Conservation (phyloP, 1,140 invertebrate genomes). For the Eueides isabella region DNA sequence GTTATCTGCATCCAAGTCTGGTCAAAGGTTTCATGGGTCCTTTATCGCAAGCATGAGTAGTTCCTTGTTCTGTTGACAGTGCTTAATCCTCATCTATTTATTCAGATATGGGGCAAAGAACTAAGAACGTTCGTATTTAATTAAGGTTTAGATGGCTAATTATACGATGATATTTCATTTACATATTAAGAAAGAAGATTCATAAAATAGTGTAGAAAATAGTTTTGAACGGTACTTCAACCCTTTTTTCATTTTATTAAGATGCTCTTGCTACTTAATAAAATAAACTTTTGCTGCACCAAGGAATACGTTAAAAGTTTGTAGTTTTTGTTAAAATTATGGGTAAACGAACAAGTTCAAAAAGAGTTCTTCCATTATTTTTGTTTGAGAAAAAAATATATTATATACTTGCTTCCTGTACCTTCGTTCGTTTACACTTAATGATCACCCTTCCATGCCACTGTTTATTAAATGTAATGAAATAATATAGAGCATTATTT, state of each 20-base stretch:
- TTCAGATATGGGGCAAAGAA: not conserved
- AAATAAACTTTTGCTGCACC: slow-evolving; percentile 13
- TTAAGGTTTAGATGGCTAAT: too few species aligned
- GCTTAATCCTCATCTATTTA: not conserved
- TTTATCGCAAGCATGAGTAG: not conserved
- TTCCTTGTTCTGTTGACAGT: not conserved
- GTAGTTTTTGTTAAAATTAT: slow-evolving; percentile 6
- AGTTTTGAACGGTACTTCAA: not conserved
- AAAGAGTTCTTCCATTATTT: slow-evolving; percentile 1
- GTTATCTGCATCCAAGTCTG: not conserved
- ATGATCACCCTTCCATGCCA: too few species aligned
- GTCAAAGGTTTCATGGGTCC: not conserved
- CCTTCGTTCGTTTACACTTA: too few species aligned
- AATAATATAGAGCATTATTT: too few species aligned
- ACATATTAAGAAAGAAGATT: too few species aligned
- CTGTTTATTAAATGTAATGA: too few species aligned
- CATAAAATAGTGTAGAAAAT: not conserved
- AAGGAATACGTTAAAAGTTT: slow-evolving; percentile 9
- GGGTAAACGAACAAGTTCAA: not conserved
- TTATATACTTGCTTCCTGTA: not conserved
- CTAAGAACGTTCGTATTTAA: too few species aligned
- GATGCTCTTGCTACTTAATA: slow-evolving; percentile 1
- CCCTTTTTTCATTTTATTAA: not conserved
- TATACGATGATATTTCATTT: too few species aligned
- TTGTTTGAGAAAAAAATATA: not conserved